phyloP scores from a whole-genome alignment of 2,888 invertebrate species.

The Euclidia mi region DNA sequence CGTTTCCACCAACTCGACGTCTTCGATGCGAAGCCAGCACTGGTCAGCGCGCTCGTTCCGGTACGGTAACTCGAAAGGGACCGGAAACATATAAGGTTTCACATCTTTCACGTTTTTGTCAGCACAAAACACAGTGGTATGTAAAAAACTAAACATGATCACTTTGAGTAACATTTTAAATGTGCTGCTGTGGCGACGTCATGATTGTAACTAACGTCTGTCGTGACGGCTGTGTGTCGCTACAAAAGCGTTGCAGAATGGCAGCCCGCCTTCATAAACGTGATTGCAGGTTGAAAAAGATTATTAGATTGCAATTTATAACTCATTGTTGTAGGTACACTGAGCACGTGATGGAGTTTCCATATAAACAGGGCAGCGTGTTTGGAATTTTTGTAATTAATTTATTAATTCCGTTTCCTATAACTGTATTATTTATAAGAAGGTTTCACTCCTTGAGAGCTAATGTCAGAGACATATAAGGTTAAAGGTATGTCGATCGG shows the following conservation, averaged over 20 bases:
- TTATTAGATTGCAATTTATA: slow-evolving; percentile 79
- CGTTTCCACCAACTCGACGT: slow-evolving; percentile 79
- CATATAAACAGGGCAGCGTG: slow-evolving; percentile 31
- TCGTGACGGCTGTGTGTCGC: slow-evolving; percentile 69
- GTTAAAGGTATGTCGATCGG: slow-evolving; percentile 8
- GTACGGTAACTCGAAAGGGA: slow-evolving; percentile 80
- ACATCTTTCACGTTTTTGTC: slow-evolving; percentile 57
- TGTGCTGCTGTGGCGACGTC: slow-evolving; percentile 76
- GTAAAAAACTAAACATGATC: slow-evolving; percentile 55
- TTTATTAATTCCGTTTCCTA: slow-evolving; percentile 7
- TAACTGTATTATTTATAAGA: slow-evolving; percentile 1
- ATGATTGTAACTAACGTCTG: slow-evolving; percentile 81
- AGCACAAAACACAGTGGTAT: slow-evolving; percentile 53
- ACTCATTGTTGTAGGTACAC: slow-evolving; percentile 54
- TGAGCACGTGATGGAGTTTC: slow-evolving; percentile 57
- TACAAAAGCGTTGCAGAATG: slow-evolving; percentile 75
- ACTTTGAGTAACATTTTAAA: slow-evolving; percentile 84
- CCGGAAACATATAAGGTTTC: slow-evolving; percentile 72
- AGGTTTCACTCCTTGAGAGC: no score
- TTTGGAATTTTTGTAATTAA: slow-evolving; percentile 21
- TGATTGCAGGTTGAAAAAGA: slow-evolving; percentile 78
- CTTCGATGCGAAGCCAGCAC: slow-evolving; percentile 84
- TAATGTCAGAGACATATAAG: slow-evolving; percentile 1
- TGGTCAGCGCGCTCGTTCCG: slow-evolving; percentile 83
- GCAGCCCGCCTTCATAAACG: slow-evolving; percentile 72